Evolutionary conservation across 1,140 invertebrate species (phyloP).

Genomic region (Sitobion miscanthi): DNA sequence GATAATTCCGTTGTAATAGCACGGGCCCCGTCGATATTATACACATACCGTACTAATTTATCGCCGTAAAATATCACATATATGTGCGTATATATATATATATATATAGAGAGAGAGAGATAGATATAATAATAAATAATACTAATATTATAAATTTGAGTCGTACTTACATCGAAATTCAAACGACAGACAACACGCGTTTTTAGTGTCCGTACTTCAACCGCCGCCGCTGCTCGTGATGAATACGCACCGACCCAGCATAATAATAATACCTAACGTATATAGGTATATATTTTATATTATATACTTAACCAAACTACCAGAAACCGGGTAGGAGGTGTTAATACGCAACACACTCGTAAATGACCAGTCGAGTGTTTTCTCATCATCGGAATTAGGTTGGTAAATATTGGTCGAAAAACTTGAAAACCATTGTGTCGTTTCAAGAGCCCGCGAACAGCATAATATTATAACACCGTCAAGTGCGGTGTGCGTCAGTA

Average conservation of each 20-base stretch:
- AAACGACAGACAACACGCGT: not conserved
- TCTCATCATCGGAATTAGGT: not conserved
- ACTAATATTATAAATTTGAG: constrained; percentile 1
- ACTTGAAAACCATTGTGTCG: not conserved
- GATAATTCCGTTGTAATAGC: constrained; percentile 23
- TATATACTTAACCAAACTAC: not conserved
- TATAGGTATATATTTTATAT: not conserved
- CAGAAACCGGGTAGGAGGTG: not conserved
- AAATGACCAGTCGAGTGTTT: not conserved
- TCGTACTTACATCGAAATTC: not conserved
- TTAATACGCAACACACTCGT: constrained; percentile 13
- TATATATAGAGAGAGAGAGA: not conserved
- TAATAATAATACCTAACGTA: not conserved
- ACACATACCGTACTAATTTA: constrained; percentile 8
- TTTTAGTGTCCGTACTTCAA: not conserved
- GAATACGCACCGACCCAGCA: not conserved
- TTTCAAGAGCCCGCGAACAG: not conserved
- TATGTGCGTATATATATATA: not conserved
- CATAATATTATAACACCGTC: not conserved
- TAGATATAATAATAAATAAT: not conserved
- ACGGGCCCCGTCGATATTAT: not conserved
- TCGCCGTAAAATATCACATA: not conserved
- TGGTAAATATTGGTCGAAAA: constrained; percentile 26
- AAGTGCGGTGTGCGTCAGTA: not conserved
- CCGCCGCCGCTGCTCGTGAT: not conserved